These are phyloP conservation scores for Calliphora vicina DNA, from an alignment of 1,140 invertebrate genomes.

Conservation along the genomic window DNA sequence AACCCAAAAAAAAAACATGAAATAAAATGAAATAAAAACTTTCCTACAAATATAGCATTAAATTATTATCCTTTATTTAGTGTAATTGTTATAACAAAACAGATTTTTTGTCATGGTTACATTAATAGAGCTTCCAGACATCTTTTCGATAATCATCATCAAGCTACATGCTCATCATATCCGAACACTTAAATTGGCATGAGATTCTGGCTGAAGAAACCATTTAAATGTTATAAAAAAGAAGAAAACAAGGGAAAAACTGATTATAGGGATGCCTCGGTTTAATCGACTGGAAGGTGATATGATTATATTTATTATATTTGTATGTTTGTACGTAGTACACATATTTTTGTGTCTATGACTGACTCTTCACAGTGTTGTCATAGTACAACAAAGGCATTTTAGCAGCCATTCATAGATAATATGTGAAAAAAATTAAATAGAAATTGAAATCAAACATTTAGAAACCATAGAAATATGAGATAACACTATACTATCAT, in stretches of 20 bases:
- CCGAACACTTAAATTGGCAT: too few species aligned
- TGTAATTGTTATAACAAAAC: neutral
- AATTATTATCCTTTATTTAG: neutral
- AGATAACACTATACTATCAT: too few species aligned
- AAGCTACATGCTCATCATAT: too few species aligned
- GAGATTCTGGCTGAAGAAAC: neutral
- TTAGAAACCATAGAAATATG: neutral
- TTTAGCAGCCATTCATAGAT: neutral
- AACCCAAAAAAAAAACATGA: too few species aligned
- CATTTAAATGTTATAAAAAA: neutral
- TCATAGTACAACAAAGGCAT: neutral
- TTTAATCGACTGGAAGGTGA: conserved; percentile 16
- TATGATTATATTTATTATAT: neutral
- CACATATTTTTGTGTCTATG: neutral
- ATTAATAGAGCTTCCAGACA: conserved; percentile 5
- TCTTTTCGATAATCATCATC: neutral
- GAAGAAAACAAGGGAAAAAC: neutral
- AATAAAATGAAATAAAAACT: neutral
- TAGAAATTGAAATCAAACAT: conserved; percentile 9
- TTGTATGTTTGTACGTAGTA: too few species aligned
- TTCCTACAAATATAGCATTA: neutral
- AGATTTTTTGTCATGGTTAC: neutral
- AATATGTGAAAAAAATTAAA: neutral
- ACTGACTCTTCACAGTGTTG: neutral
- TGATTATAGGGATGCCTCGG: conserved; percentile 6